A percentile compares a stretch with the other conserved stretches of the same genome.
Conservation (phyloP, 1,140 invertebrate genomes). For the Hyles vespertilio region DNA sequence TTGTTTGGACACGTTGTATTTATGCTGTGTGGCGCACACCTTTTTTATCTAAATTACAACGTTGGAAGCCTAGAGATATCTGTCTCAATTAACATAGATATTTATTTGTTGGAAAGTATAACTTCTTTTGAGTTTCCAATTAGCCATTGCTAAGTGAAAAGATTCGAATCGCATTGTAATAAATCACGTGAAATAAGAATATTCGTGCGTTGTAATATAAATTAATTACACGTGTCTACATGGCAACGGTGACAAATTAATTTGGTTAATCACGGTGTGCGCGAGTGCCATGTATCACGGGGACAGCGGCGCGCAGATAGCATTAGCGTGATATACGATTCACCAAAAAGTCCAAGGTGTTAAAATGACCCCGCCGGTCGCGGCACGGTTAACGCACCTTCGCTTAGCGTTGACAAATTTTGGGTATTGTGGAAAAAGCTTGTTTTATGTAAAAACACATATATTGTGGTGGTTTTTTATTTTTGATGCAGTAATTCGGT, state of each 20-base stretch:
- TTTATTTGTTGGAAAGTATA: slow-evolving; percentile 13
- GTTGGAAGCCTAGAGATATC: slow-evolving; percentile 67
- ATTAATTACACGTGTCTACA: slow-evolving; percentile 29
- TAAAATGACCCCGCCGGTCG: slow-evolving; percentile 34
- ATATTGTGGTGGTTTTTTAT: not conserved
- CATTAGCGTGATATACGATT: slow-evolving; percentile 62
- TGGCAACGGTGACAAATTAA: slow-evolving; percentile 62
- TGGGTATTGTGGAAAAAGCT: slow-evolving; percentile 12
- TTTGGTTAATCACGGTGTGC: slow-evolving; percentile 63
- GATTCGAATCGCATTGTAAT: not conserved
- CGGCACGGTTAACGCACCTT: slow-evolving; percentile 40
- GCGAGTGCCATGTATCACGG: slow-evolving; percentile 60
- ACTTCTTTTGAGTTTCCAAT: too few relatives aligned
- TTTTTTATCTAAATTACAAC: slow-evolving; percentile 68
- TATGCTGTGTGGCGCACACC: slow-evolving; percentile 57
- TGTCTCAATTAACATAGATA: slow-evolving; percentile 55
- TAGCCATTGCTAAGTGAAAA: not conserved
- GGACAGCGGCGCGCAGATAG: slow-evolving; percentile 60
- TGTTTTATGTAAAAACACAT: slow-evolving; percentile 8
- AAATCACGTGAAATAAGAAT: not conserved
- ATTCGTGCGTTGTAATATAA: slow-evolving; percentile 18
- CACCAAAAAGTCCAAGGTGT: slow-evolving; percentile 46
- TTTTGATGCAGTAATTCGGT: too few relatives aligned
- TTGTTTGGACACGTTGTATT: slow-evolving; percentile 64
- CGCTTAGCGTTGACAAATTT: slow-evolving; percentile 23